Evolutionary conservation across 2,113 vertebrate genomes (phyloP), one percentile per base, ranked within the genome.

Genomic region (Coptodon rendalli): DNA sequence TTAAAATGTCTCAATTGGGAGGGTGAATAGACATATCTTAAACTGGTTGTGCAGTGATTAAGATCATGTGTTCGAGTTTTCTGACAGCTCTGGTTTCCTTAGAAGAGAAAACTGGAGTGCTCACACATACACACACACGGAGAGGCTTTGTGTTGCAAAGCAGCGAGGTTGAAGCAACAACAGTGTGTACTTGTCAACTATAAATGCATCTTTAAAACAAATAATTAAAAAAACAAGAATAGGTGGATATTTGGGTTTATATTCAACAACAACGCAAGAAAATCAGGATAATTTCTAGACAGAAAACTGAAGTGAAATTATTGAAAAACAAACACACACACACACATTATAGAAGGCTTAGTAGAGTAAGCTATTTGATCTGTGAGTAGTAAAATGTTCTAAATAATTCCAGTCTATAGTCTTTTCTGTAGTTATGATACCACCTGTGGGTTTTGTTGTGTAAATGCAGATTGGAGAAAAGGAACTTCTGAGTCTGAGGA

Each of bases 381-480:
- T 38, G 61, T 68, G 4, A 68, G 1, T 3, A 3, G 0, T 68
- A 8, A 68, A 38, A 68, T 38, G 3, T 68, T 68, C 63, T 38
- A 22, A 22, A 68, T 68, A 68, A 68, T 40, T n/a, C 4, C 63
- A 68, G 19, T 22, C 34, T 68, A 22, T 27, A 24, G 24, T 82
- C 52, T 92, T 24, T 87, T 38, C 36, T 89, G 81, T 61, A 95
- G 95, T 52, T 93, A 92, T 71, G 92, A 92, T 38, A 80, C 90
- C 86, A 86, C 54, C 45, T 95, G 9, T 34, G 59, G 6, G 59
- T 54, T 81, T 87, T 63, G 34, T 94, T 94, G 95, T 87, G 76
- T 34, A 22, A 96, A 94, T 78, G 83, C 92, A 88, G 84, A 88
- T 6, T 92, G 95, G 61, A 6, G 4, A 6, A 66, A 40, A 19